Base-by-base conservation (phyloP, 2,113 vertebrate species). In the Lasiurus cinereus region DNA sequence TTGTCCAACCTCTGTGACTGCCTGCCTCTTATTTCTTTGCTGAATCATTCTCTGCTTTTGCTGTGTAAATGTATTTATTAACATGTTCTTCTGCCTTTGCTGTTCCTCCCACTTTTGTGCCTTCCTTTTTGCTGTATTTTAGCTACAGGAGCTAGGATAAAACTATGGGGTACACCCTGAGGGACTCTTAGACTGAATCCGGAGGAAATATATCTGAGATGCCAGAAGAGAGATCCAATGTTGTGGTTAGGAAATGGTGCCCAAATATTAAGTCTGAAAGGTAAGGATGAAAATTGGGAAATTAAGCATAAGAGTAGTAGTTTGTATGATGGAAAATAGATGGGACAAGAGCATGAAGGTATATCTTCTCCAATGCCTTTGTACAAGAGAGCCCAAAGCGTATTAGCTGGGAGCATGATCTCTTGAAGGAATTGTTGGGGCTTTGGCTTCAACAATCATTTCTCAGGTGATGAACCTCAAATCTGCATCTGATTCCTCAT, bases 261-360 rank as follows among this genome's bases (percentile, higher is more conserved):
- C 22, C 24, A 84, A 8, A 95, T 79, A 52, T 84, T 48, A 87
- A 52, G 69, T 76, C 56, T 83, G 59, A 87, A 91, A 94, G 66
- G 76, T 52, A 73, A 87, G 83, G 16, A 50, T 83, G 33, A 62
- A 79, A 86, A 89, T 59, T 78, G 10, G 14, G 50, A 59, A 22
- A 88, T 11, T 43, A 54, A 83, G 9, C 33, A 69, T 84, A 52
- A 85, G n/a, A 67, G 13, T 36, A 33, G 31, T 59, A 76, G 74
- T 89, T 66, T 36, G 50, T 39, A 16, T 87, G 52, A 43, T 62
- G 36, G 74, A 29, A 72, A 86, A 70, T 76, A 43, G 39, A 46
- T 74, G 13, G 4, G 22, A 76, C 43, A 76, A 64, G n/a, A 74
- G 36, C 4, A 8, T 14, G 50, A 86, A 31, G 62, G 31, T 64